Percentiles rank a stretch among this genome's conserved stretches.
Conservation (phyloP, 1,140 invertebrate genomes). For the Hyles euphorbiae region DNA sequence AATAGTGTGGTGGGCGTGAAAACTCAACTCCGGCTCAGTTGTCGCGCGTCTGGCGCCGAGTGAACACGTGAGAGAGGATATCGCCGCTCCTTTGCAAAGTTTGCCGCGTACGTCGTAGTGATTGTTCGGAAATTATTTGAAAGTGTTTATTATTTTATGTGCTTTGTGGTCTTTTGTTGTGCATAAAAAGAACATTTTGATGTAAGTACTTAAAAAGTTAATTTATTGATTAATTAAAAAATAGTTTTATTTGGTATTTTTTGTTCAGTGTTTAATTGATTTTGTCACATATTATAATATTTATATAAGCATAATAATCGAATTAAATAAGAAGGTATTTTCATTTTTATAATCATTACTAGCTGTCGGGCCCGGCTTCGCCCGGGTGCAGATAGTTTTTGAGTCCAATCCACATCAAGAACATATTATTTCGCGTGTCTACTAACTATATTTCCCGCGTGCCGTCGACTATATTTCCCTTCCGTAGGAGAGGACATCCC, state of each 20-base stretch:
- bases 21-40: constrained; percentile 33
- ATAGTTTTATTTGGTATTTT: neutral
- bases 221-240: neutral
- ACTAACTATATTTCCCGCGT: too few species aligned
- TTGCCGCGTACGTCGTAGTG: constrained; percentile 33
- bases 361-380: too few species aligned
- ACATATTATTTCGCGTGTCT: too few species aligned
- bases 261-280: too few species aligned
- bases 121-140: constrained; percentile 31
- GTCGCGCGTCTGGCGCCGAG: constrained; percentile 41
- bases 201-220: constrained; percentile 17
- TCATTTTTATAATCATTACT: too few species aligned
- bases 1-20: constrained; percentile 32
- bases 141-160: constrained; percentile 26
- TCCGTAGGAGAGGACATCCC: too few species aligned
- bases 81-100: constrained; percentile 22
- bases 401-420: too few species aligned
- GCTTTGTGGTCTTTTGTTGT: constrained; percentile 17
- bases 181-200: constrained; percentile 11
- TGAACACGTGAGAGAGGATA: constrained; percentile 22
- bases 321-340: too few species aligned
- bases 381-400: too few species aligned
- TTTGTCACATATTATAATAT: too few species aligned
- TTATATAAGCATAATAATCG: too few species aligned
- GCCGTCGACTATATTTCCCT: too few species aligned